Base-by-base conservation (phyloP, 2,113 vertebrate genomes). In the Ursus arctos region DNA sequence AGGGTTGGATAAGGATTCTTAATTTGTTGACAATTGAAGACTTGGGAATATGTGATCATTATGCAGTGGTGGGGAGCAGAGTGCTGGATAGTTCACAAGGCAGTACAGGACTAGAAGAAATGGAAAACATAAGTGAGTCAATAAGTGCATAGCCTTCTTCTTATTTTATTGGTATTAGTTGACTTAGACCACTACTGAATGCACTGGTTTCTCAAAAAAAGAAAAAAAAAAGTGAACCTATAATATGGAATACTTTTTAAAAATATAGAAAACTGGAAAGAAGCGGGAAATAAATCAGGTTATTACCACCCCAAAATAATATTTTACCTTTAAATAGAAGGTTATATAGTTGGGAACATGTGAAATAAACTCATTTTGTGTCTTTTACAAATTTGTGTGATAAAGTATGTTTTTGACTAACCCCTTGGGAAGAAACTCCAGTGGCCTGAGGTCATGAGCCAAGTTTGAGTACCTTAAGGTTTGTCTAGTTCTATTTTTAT, bases 401-500 rank as follows among this genome's bases (percentile, higher is more conserved):
- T 85, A 31, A 88, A 85, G 33, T 87, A 63, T 71, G 7, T 91
- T 94, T n/a, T 51, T 57, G 49, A 16, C 11, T 36, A 84, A 93
- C 49, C 47, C 7, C 33, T 53, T 80, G 59, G 61, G 51, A 88
- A 82, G 14, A 22, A 89, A 40, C 1, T 22, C 8, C 15, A 79
- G 7, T 86, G 53, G 5, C 67, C 21, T 71, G 15, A 95, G 91
- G 3, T 81, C n/a, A 47, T 40, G 72, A 97, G 47, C n/a, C 43
- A 80, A 15, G 19, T 76, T 86, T 92, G 83, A 77, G 13, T 79
- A 88, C 14, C 14, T n/a, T 90, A 55, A 80, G 31, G 19, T 74
- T 80, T 84, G 7, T 57, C 55, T 97, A 65, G 4, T 72, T 92
- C 36, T 84, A 11, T 84, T 92, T 88, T 81, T 88, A 40, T 79